phyloP scores from a whole-genome alignment of 2,113 vertebrate species.

The Uria aalge region DNA sequence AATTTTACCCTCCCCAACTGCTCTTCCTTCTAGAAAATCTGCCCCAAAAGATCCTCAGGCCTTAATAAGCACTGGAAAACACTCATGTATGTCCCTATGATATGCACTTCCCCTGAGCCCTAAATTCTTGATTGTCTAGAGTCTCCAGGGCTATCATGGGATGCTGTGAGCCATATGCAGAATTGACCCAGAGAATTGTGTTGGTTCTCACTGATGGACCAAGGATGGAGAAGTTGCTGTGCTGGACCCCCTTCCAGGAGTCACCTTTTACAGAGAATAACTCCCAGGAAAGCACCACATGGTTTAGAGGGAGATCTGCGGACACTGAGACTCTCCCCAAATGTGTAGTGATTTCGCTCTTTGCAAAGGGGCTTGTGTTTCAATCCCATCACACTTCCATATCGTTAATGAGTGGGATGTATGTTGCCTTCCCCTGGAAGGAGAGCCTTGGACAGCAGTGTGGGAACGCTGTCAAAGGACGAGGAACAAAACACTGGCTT shows the following conservation, averaged over 20 bases:
- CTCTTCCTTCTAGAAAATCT: background rate
- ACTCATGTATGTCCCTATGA: background rate
- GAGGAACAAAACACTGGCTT: background rate
- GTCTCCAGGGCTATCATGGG: background rate
- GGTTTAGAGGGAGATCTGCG: background rate
- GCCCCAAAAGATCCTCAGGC: background rate
- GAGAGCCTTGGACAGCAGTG: background rate
- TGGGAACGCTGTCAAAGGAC: background rate
- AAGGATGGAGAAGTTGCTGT: background rate
- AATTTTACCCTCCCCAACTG: background rate
- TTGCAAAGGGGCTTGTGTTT: background rate
- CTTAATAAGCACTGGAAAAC: background rate
- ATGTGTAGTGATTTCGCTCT: background rate
- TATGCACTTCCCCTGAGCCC: background rate
- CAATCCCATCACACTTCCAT: background rate
- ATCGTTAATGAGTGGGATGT: rapidly evolving
- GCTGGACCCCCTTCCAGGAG: background rate
- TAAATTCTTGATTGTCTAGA: background rate
- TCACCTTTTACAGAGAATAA: background rate
- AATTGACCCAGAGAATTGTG: background rate
- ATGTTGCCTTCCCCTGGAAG: background rate
- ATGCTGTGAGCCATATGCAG: background rate
- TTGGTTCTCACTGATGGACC: background rate
- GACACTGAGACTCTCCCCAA: background rate
- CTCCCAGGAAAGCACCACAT: background rate